Conservation (phyloP, 1,140 invertebrate species). For the Rhopalosiphum maidis region DNA sequence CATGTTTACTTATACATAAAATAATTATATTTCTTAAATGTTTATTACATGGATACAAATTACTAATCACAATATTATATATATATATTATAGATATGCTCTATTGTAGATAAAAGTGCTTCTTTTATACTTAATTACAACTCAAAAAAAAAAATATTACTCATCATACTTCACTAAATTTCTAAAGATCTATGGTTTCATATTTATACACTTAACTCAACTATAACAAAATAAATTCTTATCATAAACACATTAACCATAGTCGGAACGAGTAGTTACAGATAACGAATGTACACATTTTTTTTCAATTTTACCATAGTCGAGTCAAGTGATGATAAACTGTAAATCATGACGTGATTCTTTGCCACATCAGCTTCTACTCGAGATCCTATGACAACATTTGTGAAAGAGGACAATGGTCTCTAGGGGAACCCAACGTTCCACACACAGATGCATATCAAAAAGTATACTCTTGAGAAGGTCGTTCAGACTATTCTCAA, state of each 20-base stretch:
- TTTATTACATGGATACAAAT: not conserved
- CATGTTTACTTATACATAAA: not conserved
- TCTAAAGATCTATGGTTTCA: not conserved
- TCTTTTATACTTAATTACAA: not conserved
- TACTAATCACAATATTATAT: not conserved
- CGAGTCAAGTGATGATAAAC: conserved; percentile 34
- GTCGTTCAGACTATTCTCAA: conserved; percentile 38
- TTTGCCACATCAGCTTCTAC: conserved; percentile 26
- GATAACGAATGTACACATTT: conserved; percentile 31
- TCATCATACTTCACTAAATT: not conserved
- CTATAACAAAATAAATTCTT: conserved; percentile 21
- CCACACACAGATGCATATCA: conserved; percentile 23
- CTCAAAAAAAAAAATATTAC: not conserved
- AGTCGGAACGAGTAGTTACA: not conserved
- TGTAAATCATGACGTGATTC: conserved; percentile 28
- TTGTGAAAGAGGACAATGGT: not conserved
- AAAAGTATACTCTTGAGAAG: conserved; percentile 32
- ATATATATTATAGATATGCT: not conserved
- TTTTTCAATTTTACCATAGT: not conserved
- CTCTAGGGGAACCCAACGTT: not conserved
- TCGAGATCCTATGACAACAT: conserved; percentile 16
- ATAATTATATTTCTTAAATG: not conserved
- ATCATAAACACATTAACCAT: not conserved
- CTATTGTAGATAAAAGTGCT: not conserved
- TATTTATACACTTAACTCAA: not conserved